Evolutionary conservation across 2,113 vertebrate species (phyloP).

Genomic region (Lycocorax pyrrhopterus): DNA sequence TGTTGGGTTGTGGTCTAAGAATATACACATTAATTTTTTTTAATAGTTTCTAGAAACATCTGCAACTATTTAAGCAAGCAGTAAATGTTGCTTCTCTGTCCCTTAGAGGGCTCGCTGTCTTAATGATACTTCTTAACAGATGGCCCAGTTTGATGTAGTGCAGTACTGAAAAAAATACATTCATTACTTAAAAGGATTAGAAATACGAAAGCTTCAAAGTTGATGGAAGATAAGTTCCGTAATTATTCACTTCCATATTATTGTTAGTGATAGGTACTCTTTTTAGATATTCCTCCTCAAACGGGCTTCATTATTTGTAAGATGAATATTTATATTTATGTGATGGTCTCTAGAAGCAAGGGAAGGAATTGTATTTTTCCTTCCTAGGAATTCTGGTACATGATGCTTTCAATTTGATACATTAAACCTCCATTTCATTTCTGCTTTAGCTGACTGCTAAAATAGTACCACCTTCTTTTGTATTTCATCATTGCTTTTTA

Average conservation of each 20-base stretch:
- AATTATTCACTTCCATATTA: not conserved
- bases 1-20: not conserved
- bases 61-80: not conserved
- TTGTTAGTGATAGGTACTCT: not conserved
- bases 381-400: not conserved
- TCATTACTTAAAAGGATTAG: not conserved
- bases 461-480: not conserved
- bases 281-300: not conserved
- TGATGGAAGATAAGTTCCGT: not conserved
- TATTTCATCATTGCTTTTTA: not conserved
- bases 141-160: conserved; percentile 29
- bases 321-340: not conserved
- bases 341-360: not conserved
- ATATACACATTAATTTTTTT: not conserved
- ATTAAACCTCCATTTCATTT: not conserved
- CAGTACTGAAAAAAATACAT: not conserved
- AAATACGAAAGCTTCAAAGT: not conserved
- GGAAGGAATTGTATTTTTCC: not conserved
- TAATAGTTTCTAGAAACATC: not conserved
- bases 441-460: not conserved
- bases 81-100: not conserved
- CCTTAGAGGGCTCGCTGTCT: not conserved
- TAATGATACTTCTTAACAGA: conserved; percentile 42
- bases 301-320: not conserved
- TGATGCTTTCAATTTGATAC: not conserved